phyloP scores from a whole-genome alignment of 2,113 vertebrate genomes.

The Mastomys coucha region DNA sequence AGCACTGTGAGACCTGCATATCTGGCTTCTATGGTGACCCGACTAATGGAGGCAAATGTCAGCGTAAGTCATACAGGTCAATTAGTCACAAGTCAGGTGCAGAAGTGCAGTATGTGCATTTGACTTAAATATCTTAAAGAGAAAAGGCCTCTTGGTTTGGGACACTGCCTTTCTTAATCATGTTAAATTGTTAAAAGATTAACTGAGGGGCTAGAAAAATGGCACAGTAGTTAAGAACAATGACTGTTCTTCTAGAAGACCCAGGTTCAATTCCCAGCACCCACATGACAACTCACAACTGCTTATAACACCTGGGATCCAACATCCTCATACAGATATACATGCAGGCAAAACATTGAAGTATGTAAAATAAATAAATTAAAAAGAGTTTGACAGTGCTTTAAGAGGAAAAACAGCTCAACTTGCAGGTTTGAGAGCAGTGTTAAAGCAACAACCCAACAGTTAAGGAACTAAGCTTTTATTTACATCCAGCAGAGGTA shows the following conservation, averaged over 20 bases:
- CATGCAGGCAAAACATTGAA: not conserved
- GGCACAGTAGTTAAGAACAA: not conserved
- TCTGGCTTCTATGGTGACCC: slow-evolving; percentile 98
- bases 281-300: not conserved
- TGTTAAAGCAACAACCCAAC: not conserved
- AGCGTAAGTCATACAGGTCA: slow-evolving; percentile 91
- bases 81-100: not conserved
- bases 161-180: slow-evolving; percentile 26
- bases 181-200: slow-evolving; percentile 10
- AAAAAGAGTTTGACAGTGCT: not conserved
- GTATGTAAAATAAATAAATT: not conserved
- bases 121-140: slow-evolving; percentile 7
- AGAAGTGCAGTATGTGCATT: not conserved
- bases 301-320: not conserved
- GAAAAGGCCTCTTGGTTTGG: slow-evolving; percentile 27
- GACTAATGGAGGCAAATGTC: slow-evolving; percentile 97
- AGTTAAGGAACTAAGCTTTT: slow-evolving; percentile 12
- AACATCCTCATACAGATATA: not conserved
- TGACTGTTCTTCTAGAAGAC: not conserved
- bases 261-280: not conserved
- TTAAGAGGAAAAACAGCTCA: not conserved
- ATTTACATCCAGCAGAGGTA: not conserved
- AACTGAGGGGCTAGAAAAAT: not conserved
- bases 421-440: not conserved
- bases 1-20: slow-evolving; percentile 96